Conservation (phyloP, 1,140 invertebrate species). For the Oedothorax gibbosus region DNA sequence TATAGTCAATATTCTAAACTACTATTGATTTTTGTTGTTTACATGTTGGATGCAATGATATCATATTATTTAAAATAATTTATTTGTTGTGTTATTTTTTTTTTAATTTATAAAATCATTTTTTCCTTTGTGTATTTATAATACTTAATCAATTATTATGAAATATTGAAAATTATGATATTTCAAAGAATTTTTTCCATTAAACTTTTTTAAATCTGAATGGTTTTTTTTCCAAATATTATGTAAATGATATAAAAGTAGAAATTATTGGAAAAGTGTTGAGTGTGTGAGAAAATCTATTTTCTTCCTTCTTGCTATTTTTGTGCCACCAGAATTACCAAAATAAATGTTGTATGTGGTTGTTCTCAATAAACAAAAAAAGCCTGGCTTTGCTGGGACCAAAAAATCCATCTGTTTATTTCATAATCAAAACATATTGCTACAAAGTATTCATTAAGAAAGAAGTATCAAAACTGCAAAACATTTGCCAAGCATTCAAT, state of each 20-base stretch:
- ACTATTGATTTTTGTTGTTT: not conserved
- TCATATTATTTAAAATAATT: not conserved
- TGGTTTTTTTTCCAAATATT: not conserved
- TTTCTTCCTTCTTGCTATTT: conserved; percentile 56
- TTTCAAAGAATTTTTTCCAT: too few relatives aligned
- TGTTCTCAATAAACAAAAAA: conserved; percentile 59
- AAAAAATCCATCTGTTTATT: not conserved
- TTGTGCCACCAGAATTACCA: conserved; percentile 45
- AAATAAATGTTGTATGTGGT: conserved; percentile 58
- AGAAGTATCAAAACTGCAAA: too few relatives aligned
- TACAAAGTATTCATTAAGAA: too few relatives aligned
- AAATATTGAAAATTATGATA: too few relatives aligned
- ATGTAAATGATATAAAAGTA: not conserved
- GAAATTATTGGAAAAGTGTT: not conserved
- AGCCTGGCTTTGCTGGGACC: conserved; percentile 18
- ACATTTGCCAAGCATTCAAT: too few relatives aligned
- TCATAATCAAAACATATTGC: too few relatives aligned
- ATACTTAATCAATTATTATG: too few relatives aligned
- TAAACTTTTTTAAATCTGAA: not conserved
- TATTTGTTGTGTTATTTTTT: not conserved
- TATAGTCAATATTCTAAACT: not conserved
- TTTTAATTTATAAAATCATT: not conserved
- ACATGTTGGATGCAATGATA: not conserved
- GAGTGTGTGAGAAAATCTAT: conserved; percentile 26
- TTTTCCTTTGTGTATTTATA: too few relatives aligned